These are phyloP conservation scores for Fukomys damarensis DNA, from an alignment of 2,113 vertebrate genomes.

Conservation along the genomic window DNA sequence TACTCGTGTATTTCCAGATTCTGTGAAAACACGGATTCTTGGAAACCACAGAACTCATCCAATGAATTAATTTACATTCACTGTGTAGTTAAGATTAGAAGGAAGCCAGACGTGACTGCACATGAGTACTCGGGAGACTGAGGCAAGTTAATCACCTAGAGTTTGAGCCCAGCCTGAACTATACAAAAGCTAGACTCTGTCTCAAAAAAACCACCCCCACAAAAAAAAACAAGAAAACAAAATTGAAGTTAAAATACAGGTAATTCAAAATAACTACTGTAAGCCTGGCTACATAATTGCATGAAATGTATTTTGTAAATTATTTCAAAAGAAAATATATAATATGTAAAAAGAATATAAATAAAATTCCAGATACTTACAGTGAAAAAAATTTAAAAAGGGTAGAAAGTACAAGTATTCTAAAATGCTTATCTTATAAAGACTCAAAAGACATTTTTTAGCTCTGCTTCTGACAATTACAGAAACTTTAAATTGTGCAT, in stretches of 20 bases:
- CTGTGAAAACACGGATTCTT: background rate
- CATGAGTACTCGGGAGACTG: background rate
- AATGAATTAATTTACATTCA: conserved; percentile 29
- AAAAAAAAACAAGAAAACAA: background rate
- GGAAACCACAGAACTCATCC: background rate
- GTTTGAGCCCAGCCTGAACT: background rate
- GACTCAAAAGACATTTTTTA: conserved; percentile 36
- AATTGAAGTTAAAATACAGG: conserved; percentile 47
- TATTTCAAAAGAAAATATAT: conserved; percentile 45
- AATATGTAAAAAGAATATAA: background rate
- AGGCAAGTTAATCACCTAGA: background rate
- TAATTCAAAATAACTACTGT: background rate
- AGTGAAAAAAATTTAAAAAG: background rate
- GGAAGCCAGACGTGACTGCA: background rate
- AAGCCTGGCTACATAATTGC: conserved; percentile 32
- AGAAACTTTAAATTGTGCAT: background rate
- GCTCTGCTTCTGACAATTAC: background rate
- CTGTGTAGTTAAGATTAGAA: background rate
- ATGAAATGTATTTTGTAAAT: conserved; percentile 28
- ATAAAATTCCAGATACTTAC: conserved; percentile 23
- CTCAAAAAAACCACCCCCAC: too few species aligned
- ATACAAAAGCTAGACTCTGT: too few species aligned
- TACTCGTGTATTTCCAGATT: background rate
- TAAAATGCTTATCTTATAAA: background rate
- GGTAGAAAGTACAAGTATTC: background rate